Evolutionary conservation across 2,113 vertebrate species (phyloP).

Genomic region (Cettia cetti): DNA sequence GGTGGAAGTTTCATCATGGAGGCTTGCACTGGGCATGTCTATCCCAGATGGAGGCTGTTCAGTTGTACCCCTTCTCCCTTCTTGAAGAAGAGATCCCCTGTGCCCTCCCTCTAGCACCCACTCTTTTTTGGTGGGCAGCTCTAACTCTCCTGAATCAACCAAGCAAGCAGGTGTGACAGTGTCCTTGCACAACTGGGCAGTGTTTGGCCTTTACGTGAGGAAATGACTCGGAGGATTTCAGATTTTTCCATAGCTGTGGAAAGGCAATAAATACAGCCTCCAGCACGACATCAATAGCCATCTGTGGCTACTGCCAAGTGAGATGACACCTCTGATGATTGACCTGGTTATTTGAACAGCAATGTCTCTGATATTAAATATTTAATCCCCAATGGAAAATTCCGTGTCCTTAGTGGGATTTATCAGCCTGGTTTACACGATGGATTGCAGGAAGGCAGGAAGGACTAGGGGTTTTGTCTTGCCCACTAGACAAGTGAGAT

Average conservation of each 20-base stretch:
- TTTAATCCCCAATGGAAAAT: conserved; percentile 33
- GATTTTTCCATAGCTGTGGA: conserved; percentile 33
- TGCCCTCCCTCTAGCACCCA: not conserved
- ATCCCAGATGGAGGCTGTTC: not conserved
- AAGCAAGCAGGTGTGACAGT: not conserved
- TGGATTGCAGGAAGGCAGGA: not conserved
- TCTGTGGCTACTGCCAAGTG: not conserved
- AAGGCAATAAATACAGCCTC: not conserved
- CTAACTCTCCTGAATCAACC: not conserved
- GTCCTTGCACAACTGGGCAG: not conserved
- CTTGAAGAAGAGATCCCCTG: not conserved
- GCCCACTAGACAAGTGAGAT: not conserved
- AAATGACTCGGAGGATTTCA: not conserved
- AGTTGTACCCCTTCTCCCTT: not conserved
- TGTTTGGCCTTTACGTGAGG: not conserved
- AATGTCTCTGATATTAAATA: not conserved
- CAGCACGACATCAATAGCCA: not conserved
- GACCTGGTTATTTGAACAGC: conserved; percentile 7
- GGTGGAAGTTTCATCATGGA: not conserved
- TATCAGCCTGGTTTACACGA: not conserved
- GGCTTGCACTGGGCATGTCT: not conserved
- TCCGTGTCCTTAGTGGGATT: not conserved
- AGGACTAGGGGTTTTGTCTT: too few relatives aligned
- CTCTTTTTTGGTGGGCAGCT: not conserved
- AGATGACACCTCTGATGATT: not conserved